Evolutionary conservation across 2,888 invertebrate genomes (phyloP).

Genomic region (Lasioglossum pauxillum): DNA sequence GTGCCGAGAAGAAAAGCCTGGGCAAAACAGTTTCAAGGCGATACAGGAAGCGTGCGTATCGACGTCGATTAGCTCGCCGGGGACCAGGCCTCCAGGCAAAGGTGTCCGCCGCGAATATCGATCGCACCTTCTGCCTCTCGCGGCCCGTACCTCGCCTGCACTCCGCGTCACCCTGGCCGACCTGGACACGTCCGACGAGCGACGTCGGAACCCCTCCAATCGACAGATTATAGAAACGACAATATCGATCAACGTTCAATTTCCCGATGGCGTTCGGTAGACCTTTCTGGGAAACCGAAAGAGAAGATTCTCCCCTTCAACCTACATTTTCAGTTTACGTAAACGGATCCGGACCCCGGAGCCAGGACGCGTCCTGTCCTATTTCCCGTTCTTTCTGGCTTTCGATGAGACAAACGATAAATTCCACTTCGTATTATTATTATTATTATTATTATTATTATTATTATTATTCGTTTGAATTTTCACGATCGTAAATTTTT

Average conservation of each 20-base stretch:
- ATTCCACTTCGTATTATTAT: not conserved
- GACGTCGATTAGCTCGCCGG: slow-evolving; percentile 17
- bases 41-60: slow-evolving; percentile 18
- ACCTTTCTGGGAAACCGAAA: not conserved
- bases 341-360: not conserved
- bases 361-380: not conserved
- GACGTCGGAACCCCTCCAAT: not conserved
- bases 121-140: not conserved
- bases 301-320: not conserved
- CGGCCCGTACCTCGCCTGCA: not conserved
- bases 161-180: not conserved
- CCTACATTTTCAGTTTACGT: not conserved
- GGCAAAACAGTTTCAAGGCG: slow-evolving; percentile 5
- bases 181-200: not conserved
- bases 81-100: slow-evolving; percentile 20
- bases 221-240: not conserved
- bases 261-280: not conserved
- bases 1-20: not conserved
- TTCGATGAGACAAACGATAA: not conserved
- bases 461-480: too few species aligned
- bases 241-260: not conserved
- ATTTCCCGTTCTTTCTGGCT: not conserved
- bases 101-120: slow-evolving; percentile 6
- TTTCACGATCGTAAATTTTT: too few species aligned
- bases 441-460: too few species aligned